Conservation (phyloP, 2,888 invertebrate genomes). For the Darwinula stevensoni region DNA sequence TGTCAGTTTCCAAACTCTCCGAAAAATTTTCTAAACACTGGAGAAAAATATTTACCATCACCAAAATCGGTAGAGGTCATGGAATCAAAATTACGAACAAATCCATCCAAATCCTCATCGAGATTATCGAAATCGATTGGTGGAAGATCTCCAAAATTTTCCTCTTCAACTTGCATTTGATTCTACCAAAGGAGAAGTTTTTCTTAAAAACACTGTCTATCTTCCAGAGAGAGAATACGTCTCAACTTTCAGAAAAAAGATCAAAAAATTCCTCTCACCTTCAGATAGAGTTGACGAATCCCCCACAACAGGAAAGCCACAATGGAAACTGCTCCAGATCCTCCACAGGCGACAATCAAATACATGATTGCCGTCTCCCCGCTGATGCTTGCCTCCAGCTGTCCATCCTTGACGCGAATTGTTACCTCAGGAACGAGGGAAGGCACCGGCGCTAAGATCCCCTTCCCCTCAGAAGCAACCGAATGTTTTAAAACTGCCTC, state of each 20-base stretch:
- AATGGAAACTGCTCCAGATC: conserved; percentile 2
- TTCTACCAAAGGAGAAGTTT: conserved; percentile 2
- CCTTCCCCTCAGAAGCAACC: conserved; percentile 2
- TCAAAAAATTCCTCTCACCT: conserved; percentile 2
- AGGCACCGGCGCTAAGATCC: conserved; percentile 2
- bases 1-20: conserved; percentile 2
- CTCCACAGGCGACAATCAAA: conserved; percentile 2
- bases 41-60: conserved; percentile 2
- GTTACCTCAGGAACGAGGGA: conserved; percentile 2
- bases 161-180: conserved; percentile 2
- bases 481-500: conserved; percentile 2
- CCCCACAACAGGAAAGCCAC: conserved; percentile 2
- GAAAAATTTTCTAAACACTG: conserved; percentile 2
- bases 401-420: conserved; percentile 2
- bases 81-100: conserved; percentile 2
- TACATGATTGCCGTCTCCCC: conserved; percentile 2
- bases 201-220: conserved; percentile 2
- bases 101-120: conserved; percentile 2
- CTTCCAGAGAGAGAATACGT: conserved; percentile 1
- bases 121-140: conserved; percentile 2
- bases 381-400: conserved; percentile 2
- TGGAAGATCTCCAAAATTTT: conserved; percentile 2
- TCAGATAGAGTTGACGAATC: conserved; percentile 2
- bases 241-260: conserved; percentile 2
- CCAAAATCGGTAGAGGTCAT: conserved; percentile 2